A percentile compares a stretch with the other conserved stretches of the same genome.
These are phyloP conservation scores for Campaea margaritaria DNA, from an alignment of 2,888 invertebrate species.

Conservation along the genomic window DNA sequence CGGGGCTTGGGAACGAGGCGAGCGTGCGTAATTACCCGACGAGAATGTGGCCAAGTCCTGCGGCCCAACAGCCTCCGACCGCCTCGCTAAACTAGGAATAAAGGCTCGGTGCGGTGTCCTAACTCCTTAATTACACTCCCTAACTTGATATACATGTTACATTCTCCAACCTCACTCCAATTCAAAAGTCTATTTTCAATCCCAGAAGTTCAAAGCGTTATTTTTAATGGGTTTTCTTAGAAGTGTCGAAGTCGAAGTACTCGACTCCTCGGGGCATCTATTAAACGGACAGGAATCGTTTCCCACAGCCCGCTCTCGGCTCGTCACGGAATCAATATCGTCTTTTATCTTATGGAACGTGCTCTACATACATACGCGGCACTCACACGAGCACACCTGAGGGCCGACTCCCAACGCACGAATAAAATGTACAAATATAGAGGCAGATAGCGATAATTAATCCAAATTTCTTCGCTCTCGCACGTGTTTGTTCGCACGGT, in stretches of 20 bases:
- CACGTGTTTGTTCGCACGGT: constrained; percentile 66
- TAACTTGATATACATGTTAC: constrained; percentile 70
- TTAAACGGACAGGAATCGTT: constrained; percentile 79
- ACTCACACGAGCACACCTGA: constrained; percentile 48
- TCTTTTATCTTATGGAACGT: constrained; percentile 83
- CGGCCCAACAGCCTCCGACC: constrained; percentile 65
- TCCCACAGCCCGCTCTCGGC: constrained; percentile 79
- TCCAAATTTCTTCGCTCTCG: constrained; percentile 68
- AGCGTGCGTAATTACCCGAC: constrained; percentile 80
- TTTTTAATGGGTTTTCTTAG: constrained; percentile 61
- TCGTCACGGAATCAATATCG: constrained; percentile 85
- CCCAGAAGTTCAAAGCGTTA: constrained; percentile 48
- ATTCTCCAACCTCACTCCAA: constrained; percentile 49
- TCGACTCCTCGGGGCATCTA: constrained; percentile 75
- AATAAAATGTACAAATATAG: constrained; percentile 65
- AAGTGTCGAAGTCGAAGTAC: constrained; percentile 61
- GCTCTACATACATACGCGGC: constrained; percentile 70
- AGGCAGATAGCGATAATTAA: constrained; percentile 70
- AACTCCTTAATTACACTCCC: constrained; percentile 76
- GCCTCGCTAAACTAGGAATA: constrained; percentile 73
- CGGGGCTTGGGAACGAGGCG: constrained; percentile 73
- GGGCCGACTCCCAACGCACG: constrained; percentile 39
- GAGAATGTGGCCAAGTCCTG: constrained; percentile 80
- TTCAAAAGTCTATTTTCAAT: constrained; percentile 41
- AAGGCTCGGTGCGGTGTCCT: constrained; percentile 71